phyloP scores from a whole-genome alignment of 2,113 vertebrate species.

The Salvelinus sp. region DNA sequence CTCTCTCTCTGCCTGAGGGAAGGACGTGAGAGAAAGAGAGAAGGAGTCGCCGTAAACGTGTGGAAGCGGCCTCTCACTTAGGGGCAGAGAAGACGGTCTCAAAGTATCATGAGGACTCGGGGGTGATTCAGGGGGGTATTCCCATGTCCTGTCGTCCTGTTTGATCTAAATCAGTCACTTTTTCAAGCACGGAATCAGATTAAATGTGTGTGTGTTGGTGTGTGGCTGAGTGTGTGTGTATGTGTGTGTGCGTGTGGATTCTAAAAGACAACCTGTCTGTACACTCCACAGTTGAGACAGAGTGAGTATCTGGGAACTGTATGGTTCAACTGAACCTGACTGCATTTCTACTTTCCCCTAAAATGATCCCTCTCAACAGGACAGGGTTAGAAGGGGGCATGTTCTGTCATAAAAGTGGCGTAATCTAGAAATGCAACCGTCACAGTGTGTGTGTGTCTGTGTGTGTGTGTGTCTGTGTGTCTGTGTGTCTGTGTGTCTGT shows the following conservation, averaged over 20 bases:
- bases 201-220: background rate
- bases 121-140: background rate
- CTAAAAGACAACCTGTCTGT: too few species aligned
- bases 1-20: constrained; percentile 1
- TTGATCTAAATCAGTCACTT: background rate
- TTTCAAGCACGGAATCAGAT: background rate
- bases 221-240: background rate
- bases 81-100: background rate
- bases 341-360: too few species aligned
- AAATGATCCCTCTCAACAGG: too few species aligned
- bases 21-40: too few species aligned
- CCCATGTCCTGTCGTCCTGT: background rate
- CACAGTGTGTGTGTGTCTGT: constrained; percentile 3
- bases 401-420: constrained; percentile 1
- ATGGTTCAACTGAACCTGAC: too few species aligned
- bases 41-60: too few species aligned
- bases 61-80: too few species aligned
- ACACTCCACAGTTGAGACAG: too few species aligned
- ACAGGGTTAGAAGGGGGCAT: too few species aligned
- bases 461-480: too few species aligned
- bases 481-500: background rate
- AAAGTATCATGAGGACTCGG: background rate
- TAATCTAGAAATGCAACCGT: constrained; percentile 26
- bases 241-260: constrained; percentile 19
- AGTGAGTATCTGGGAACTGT: too few species aligned